Conservation (phyloP, 2,888 invertebrate genomes). For the Synanthedon tipuliformis region DNA sequence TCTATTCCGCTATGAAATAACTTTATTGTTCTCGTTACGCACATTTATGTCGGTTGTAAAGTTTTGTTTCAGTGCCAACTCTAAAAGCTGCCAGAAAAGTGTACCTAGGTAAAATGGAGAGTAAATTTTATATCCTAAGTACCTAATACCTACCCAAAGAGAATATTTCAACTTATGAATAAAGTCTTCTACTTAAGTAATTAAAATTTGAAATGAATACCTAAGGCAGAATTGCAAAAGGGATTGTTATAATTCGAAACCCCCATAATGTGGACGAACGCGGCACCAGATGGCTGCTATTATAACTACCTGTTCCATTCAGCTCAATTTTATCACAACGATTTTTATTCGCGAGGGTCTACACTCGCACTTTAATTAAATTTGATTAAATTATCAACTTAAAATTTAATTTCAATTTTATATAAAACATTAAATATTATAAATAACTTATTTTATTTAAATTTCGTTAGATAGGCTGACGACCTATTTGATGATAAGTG, state of each 20-base stretch:
- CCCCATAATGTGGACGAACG: slow-evolving; percentile 6
- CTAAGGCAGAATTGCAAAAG: slow-evolving; percentile 7
- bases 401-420: not conserved
- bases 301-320: slow-evolving; percentile 12
- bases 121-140: too few relatives aligned
- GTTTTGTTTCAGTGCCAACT: too few relatives aligned
- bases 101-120: too few relatives aligned
- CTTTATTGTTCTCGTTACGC: too few relatives aligned
- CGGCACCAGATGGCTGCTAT: slow-evolving; percentile 28
- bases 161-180: too few relatives aligned
- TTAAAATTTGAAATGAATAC: slow-evolving; percentile 15
- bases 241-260: slow-evolving; percentile 13
- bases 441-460: too few relatives aligned
- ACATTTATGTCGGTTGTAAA: too few relatives aligned
- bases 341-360: slow-evolving; percentile 9
- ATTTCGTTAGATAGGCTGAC: too few relatives aligned
- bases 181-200: slow-evolving; percentile 11
- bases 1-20: too few relatives aligned
- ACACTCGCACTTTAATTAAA: not conserved
- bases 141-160: too few relatives aligned
- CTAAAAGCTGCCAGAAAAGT: too few relatives aligned
- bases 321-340: slow-evolving; percentile 15
- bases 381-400: not conserved
- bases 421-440: not conserved
- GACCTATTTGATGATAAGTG: too few relatives aligned